Conservation (phyloP, 2,113 vertebrate genomes). For the Chionis minor region DNA sequence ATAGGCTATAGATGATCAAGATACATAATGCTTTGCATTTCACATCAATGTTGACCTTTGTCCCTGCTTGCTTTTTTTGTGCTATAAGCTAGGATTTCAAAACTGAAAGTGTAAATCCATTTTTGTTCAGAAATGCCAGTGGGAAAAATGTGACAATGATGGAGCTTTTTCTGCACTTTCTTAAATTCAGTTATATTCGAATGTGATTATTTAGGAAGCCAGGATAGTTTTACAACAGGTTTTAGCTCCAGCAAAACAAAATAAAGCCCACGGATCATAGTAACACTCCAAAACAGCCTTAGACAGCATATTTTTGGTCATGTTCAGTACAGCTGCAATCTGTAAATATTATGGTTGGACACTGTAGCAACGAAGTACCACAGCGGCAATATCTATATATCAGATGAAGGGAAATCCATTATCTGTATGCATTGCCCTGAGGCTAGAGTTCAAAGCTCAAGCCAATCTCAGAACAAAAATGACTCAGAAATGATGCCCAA, state of each 20-base stretch:
- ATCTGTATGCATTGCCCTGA: slow-evolving; percentile 12
- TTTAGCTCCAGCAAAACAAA: not conserved
- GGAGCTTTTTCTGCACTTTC: not conserved
- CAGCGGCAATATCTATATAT: not conserved
- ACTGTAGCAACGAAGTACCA: slow-evolving; percentile 8
- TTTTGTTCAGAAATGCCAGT: slow-evolving; percentile 10
- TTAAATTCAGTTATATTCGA: not conserved
- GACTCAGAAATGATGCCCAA: not conserved
- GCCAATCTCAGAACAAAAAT: not conserved
- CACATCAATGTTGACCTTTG: not conserved
- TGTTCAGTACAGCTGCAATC: not conserved
- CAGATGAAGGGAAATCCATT: slow-evolving; percentile 49
- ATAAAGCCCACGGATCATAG: not conserved
- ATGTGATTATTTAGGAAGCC: slow-evolving; percentile 11
- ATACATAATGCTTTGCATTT: not conserved
- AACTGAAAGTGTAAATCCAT: not conserved
- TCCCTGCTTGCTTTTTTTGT: not conserved
- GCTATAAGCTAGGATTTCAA: not conserved
- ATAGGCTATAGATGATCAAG: not conserved
- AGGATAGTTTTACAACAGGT: not conserved
- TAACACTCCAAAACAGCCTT: not conserved
- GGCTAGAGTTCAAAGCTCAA: slow-evolving; percentile 51
- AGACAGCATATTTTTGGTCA: not conserved
- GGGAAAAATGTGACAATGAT: slow-evolving; percentile 21
- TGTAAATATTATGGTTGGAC: slow-evolving; percentile 29